These are phyloP conservation scores for Stenichneumon culpator DNA, from an alignment of 2,888 invertebrate genomes.

Conservation along the genomic window DNA sequence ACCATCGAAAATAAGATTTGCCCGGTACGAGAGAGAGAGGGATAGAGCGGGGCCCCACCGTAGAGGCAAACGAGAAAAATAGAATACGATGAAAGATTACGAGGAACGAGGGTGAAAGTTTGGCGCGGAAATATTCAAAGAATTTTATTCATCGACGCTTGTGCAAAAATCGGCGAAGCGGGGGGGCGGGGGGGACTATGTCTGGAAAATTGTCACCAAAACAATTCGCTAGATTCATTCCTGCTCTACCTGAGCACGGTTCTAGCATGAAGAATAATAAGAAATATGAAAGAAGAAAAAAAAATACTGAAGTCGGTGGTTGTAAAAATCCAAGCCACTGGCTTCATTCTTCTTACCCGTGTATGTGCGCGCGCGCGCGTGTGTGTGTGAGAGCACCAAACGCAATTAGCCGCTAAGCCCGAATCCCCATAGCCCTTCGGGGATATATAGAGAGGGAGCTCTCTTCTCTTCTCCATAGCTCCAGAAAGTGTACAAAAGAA, in stretches of 20 bases:
- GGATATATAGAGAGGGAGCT: conserved; percentile 70
- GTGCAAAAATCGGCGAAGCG: conserved; percentile 78
- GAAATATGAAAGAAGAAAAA: background rate
- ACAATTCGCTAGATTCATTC: background rate
- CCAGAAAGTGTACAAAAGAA: conserved; percentile 58
- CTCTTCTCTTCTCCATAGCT: conserved; percentile 43
- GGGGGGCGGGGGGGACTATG: background rate
- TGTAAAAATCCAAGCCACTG: conserved; percentile 53
- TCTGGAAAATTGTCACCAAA: background rate
- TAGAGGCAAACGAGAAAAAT: conserved; percentile 65
- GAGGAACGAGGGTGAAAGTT: conserved; percentile 22
- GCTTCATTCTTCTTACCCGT: conserved; percentile 2
- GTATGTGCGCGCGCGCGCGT: conserved; percentile 1
- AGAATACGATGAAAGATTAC: conserved; percentile 29
- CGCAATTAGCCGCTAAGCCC: conserved; percentile 83
- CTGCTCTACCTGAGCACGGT: background rate
- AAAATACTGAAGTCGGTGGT: conserved; percentile 2
- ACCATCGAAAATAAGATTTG: conserved; percentile 71
- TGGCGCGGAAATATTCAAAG: conserved; percentile 44
- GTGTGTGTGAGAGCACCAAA: conserved; percentile 78
- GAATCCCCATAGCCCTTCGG: conserved; percentile 80
- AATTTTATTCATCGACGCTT: conserved; percentile 57
- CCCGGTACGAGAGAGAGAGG: conserved; percentile 66
- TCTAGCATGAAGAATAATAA: background rate
- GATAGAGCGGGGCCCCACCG: conserved; percentile 43